Evolutionary conservation across 1,140 invertebrate species (phyloP).

Genomic region (Diorhabda sublineata): DNA sequence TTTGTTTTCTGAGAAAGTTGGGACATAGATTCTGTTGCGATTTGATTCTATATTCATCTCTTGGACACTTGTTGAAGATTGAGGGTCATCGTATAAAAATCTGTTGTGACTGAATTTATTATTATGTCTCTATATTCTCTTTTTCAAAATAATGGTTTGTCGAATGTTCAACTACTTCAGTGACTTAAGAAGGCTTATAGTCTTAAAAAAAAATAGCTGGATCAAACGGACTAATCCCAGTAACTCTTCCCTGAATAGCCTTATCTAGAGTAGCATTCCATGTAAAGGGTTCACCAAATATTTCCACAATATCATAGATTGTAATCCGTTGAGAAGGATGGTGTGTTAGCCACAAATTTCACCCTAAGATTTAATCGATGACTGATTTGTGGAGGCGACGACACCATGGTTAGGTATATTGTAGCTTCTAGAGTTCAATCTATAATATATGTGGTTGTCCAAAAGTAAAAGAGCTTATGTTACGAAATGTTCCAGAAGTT

Average conservation of each 20-base stretch:
- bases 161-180: background rate
- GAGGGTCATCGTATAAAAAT: too few relatives aligned
- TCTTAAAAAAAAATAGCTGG: background rate
- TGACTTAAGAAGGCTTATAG: background rate
- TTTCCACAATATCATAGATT: background rate
- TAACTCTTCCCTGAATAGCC: background rate
- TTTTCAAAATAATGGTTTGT: too few relatives aligned
- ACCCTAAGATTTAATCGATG: slow-evolving; percentile 32
- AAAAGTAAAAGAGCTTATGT: slow-evolving; percentile 41
- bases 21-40: too few relatives aligned
- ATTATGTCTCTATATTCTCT: too few relatives aligned
- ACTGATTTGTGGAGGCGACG: slow-evolving; percentile 39
- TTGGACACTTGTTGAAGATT: too few relatives aligned
- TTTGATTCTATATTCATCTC: too few relatives aligned
- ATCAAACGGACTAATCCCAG: background rate
- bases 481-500: slow-evolving; percentile 34
- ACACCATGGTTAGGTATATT: slow-evolving; percentile 34
- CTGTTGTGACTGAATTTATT: too few relatives aligned
- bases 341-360: slow-evolving; percentile 7
- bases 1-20: too few relatives aligned
- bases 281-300: background rate
- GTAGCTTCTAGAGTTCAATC: slow-evolving; percentile 28
- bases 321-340: background rate
- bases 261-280: too few relatives aligned
- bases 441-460: slow-evolving; percentile 46